phyloP scores from a whole-genome alignment of 2,797 vertebrate genomes.

The Acomys russatus region DNA sequence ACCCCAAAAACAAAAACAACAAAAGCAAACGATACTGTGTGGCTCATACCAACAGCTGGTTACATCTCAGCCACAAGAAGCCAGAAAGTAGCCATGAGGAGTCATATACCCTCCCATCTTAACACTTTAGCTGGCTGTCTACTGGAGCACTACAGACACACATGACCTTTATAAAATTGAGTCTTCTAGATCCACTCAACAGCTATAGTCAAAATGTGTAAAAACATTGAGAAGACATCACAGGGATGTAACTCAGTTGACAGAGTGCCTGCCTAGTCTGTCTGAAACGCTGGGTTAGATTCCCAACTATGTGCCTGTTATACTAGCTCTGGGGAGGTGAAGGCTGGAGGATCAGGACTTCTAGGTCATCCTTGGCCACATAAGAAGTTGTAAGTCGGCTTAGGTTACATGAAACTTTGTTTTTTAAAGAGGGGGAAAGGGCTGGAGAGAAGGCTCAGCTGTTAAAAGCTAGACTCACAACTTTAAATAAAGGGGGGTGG shows the following conservation, averaged over 20 bases:
- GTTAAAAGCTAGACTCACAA: too few relatives aligned
- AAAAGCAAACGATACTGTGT: neutral
- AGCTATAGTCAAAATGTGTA: conserved; percentile 19
- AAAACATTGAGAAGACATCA: neutral
- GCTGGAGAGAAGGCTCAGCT: too few relatives aligned
- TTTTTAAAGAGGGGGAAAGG: neutral
- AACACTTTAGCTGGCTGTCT: neutral
- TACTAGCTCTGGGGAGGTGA: neutral
- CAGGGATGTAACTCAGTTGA: neutral
- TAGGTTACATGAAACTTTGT: neutral
- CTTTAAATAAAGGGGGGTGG: too few relatives aligned
- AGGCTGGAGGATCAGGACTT: neutral
- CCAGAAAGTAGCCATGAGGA: neutral
- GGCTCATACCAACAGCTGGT: conserved; percentile 6
- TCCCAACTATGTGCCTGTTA: neutral
- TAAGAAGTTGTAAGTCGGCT: neutral
- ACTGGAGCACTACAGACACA: neutral
- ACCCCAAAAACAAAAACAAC: neutral
- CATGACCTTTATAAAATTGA: neutral
- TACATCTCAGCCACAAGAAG: neutral
- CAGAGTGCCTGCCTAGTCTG: neutral
- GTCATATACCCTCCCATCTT: neutral
- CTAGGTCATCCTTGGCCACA: neutral
- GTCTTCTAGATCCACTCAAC: conserved; percentile 8
- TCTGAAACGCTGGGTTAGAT: neutral